phyloP scores from a whole-genome alignment of 2,797 vertebrate species.

The Microctenopoma lineatum region DNA sequence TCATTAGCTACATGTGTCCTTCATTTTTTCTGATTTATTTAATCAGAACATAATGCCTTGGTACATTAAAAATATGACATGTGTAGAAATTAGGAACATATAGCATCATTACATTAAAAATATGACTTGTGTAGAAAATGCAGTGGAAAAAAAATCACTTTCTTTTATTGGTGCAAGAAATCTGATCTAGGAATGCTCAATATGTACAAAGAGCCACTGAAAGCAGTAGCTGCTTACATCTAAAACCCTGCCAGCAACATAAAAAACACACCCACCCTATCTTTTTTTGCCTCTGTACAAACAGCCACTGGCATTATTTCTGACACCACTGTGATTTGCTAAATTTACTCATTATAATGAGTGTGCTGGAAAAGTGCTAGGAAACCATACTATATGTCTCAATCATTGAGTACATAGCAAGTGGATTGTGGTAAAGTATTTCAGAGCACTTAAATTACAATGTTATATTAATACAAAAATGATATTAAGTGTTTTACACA shows the following conservation, averaged over 20 bases:
- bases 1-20: constrained; percentile 30
- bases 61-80: constrained; percentile 39
- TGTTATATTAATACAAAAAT: neutral
- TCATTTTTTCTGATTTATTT: constrained; percentile 19
- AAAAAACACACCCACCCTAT: constrained; percentile 65
- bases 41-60: constrained; percentile 34
- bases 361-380: constrained; percentile 46
- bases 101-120: constrained; percentile 48
- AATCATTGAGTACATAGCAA: constrained; percentile 35
- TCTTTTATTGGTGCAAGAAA: constrained; percentile 58
- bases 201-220: constrained; percentile 55
- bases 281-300: constrained; percentile 53
- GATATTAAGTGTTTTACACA: constrained; percentile 27
- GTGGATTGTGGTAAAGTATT: constrained; percentile 15
- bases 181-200: constrained; percentile 58
- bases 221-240: constrained; percentile 64
- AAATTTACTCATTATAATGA: constrained; percentile 65
- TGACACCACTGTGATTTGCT: constrained; percentile 57
- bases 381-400: constrained; percentile 40
- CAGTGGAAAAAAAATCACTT: constrained; percentile 10
- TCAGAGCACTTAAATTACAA: constrained; percentile 34
- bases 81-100: constrained; percentile 3
- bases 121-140: constrained; percentile 18
- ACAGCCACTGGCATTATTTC: constrained; percentile 55
- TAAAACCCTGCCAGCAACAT: constrained; percentile 70